Percentiles rank a stretch among this genome's conserved stretches.
Evolutionary conservation across 2,888 invertebrate genomes (phyloP).

Genomic region (Craniophora ligustri): DNA sequence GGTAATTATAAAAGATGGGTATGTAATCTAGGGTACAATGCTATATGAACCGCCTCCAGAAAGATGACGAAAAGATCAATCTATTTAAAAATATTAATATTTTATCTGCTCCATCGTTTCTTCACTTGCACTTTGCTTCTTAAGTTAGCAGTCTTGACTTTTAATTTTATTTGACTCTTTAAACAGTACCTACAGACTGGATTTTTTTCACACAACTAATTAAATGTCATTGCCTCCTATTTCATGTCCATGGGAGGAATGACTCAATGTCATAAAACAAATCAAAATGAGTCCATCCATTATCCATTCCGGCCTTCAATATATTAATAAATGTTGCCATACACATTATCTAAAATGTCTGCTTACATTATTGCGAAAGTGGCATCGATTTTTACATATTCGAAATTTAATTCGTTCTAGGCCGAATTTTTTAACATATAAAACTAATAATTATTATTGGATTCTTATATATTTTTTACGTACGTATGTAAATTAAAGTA

Average conservation of each 20-base stretch:
- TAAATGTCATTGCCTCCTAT: slow-evolving; percentile 8
- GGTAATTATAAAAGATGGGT: no score
- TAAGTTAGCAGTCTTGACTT: no score
- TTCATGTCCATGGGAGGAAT: slow-evolving; percentile 2
- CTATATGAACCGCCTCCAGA: no score
- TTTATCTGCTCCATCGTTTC: no score
- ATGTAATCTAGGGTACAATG: no score
- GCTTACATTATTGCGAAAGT: slow-evolving; percentile 45
- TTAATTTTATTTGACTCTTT: no score
- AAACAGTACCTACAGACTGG: background rate
- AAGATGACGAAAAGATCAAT: no score
- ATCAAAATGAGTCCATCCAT: slow-evolving; percentile 17
- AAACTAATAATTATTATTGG: slow-evolving; percentile 25
- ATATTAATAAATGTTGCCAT: slow-evolving; percentile 5
- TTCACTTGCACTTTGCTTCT: no score
- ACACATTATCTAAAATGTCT: slow-evolving; percentile 10
- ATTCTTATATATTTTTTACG: slow-evolving; percentile 12
- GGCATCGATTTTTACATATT: slow-evolving; percentile 27
- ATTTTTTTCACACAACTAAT: background rate
- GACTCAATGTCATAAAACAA: slow-evolving; percentile 6
- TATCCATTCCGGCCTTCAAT: slow-evolving; percentile 9
- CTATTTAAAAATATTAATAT: no score
- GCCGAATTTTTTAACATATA: slow-evolving; percentile 13
- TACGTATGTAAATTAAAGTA: slow-evolving; percentile 31
- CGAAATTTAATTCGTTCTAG: slow-evolving; percentile 22